Conservation (phyloP, 2,797 vertebrate genomes). For the Neosilurus mollespiculum region DNA sequence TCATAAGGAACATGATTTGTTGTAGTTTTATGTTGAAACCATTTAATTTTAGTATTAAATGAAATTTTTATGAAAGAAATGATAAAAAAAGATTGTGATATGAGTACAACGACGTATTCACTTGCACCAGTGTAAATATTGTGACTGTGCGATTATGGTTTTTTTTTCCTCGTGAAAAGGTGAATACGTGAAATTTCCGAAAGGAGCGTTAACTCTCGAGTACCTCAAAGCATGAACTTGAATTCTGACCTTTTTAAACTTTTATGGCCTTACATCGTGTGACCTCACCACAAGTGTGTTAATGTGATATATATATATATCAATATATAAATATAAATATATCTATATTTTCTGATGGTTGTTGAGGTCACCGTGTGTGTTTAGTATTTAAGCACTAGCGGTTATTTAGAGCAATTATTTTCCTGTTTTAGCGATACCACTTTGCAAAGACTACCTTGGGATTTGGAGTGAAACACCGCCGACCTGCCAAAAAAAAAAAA, state of each 20-base stretch:
- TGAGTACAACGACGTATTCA: constrained; percentile 44
- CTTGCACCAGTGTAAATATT: constrained; percentile 53
- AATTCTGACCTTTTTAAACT: constrained; percentile 76
- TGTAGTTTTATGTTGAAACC: neutral
- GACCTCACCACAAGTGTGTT: constrained; percentile 74
- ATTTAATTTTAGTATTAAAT: neutral
- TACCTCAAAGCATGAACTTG: constrained; percentile 93
- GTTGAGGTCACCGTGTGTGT: constrained; percentile 66
- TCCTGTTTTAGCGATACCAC: constrained; percentile 12
- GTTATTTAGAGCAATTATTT: constrained; percentile 34
- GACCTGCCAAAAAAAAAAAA: constrained; percentile 23
- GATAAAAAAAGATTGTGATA: constrained; percentile 24
- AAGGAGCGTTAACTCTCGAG: constrained; percentile 71
- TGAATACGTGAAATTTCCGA: constrained; percentile 57
- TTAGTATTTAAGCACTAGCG: constrained; percentile 58
- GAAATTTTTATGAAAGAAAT: neutral
- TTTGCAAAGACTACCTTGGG: constrained; percentile 26
- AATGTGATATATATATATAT: constrained; percentile 56
- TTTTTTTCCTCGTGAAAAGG: constrained; percentile 35
- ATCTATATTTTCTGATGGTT: constrained; percentile 56
- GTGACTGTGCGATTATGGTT: constrained; percentile 34
- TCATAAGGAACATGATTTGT: constrained; percentile 5
- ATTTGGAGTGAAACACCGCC: constrained; percentile 16
- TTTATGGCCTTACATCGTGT: constrained; percentile 82
- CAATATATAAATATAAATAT: constrained; percentile 12